Conservation (phyloP, 2,113 vertebrate genomes). For the Calcarius ornatus region DNA sequence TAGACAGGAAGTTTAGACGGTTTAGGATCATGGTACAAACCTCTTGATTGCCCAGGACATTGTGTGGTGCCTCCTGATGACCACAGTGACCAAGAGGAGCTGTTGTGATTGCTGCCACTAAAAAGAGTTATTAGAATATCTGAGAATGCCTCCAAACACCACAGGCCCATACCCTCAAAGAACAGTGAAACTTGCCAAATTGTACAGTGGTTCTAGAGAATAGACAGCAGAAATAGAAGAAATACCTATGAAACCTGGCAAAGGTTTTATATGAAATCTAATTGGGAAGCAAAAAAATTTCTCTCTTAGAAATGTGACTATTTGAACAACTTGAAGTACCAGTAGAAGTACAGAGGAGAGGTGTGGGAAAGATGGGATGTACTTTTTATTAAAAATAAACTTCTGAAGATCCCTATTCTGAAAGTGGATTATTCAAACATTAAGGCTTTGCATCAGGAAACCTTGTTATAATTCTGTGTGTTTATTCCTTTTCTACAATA, state of each 20-base stretch:
- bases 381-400: neutral
- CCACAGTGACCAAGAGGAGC: neutral
- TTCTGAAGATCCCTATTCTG: neutral
- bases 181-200: neutral
- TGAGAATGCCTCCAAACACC: neutral
- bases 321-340: conserved; percentile 28
- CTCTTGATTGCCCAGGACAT: neutral
- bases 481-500: neutral
- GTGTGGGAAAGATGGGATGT: neutral
- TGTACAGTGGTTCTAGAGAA: neutral
- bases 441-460: neutral
- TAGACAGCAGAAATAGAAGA: neutral
- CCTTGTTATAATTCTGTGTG: neutral
- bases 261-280: conserved; percentile 17
- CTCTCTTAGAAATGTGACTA: neutral
- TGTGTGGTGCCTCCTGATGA: neutral
- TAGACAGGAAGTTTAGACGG: neutral
- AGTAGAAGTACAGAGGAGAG: neutral
- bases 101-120: neutral
- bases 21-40: neutral
- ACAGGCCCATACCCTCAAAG: neutral
- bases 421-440: neutral
- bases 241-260: neutral
- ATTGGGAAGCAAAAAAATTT: neutral
- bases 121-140: neutral